Evolutionary conservation across 1,140 invertebrate species (phyloP), one percentile per base, ranked within the genome.

Genomic region (Bombus ignitus): DNA sequence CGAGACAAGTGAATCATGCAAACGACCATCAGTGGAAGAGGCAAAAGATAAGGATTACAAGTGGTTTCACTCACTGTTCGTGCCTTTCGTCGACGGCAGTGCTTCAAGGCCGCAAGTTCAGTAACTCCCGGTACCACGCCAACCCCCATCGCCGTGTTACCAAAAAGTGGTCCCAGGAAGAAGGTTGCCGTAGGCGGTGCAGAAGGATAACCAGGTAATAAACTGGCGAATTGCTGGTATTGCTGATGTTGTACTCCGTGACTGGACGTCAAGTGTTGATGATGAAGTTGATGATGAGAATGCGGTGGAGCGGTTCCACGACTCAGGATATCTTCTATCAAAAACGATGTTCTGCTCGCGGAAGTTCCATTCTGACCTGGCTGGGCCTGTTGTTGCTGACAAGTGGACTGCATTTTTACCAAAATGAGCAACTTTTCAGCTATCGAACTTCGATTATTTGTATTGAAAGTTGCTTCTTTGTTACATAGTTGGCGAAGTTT

Each of bases 71-170:
- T 95, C 81, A 95, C 99, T 0, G 99, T 99, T 74, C 99, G 96
- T 0, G 98, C 98, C 96, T 99, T 99, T 89, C 98, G 96, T 91
- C 98, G 96, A 15, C 98, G 96, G 94, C 98, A 99, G 91, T 99
- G 98, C 94, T 99, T 98, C 59, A 98, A 95, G 1, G 97, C 98
- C 70, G 94, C 92, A 53, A 94, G 91, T 86, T 95, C 94, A 57
- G 91, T 90, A 75, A 94, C 92, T 18, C 93, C 93, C 22, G 95
- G 94, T 35, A 95, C 93, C 13, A 94, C 93, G 13, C 93, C 92
- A 71, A 94, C 96, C 79, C 90, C 95, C 94, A 92, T 94, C 57
- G 93, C 92, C 8, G 94, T 91, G 74, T 92, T 93, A 53, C 93
- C 91, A 72, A 94, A 94, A 53, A 95, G 88, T 18, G 93, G 94